A percentile compares a stretch with the other conserved stretches of the same genome.
These are phyloP conservation scores for Eulithis testata DNA, from an alignment of 2,888 invertebrate species.

Conservation along the genomic window DNA sequence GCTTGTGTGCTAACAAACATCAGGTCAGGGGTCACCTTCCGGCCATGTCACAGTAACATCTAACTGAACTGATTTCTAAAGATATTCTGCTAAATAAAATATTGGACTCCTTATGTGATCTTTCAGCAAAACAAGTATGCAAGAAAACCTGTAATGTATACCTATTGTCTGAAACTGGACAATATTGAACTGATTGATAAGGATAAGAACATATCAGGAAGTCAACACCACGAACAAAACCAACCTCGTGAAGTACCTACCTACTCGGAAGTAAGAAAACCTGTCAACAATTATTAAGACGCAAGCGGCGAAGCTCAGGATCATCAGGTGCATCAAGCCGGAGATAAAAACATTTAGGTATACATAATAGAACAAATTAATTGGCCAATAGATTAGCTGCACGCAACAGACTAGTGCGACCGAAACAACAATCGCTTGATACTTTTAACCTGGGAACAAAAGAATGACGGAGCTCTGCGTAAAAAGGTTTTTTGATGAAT, in stretches of 20 bases:
- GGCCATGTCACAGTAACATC: constrained; percentile 27
- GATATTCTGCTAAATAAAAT: constrained; percentile 1
- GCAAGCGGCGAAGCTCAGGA: constrained; percentile 15
- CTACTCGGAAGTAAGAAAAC: constrained; percentile 8
- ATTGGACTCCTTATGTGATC: neutral
- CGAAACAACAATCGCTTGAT: constrained; percentile 18
- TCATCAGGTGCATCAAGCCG: constrained; percentile 20
- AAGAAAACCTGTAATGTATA: no score
- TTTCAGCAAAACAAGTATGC: neutral
- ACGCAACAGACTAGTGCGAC: constrained; percentile 20
- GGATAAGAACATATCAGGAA: constrained; percentile 1
- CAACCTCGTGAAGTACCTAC: neutral
- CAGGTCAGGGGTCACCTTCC: constrained; percentile 38
- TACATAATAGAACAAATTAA: constrained; percentile 24
- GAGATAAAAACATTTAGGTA: constrained; percentile 17
- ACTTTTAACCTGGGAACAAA: constrained; percentile 20
- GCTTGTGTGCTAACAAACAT: constrained; percentile 31
- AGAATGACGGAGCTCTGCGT: constrained; percentile 5
- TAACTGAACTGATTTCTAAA: constrained; percentile 5
- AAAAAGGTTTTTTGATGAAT: constrained; percentile 6
- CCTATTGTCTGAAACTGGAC: no score
- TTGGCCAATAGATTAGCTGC: constrained; percentile 31
- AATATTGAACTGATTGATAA: neutral
- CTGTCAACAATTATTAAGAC: constrained; percentile 1
- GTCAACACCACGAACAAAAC: neutral